Evolutionary conservation across 2,888 invertebrate genomes (phyloP).

Genomic region (Protula sp.): DNA sequence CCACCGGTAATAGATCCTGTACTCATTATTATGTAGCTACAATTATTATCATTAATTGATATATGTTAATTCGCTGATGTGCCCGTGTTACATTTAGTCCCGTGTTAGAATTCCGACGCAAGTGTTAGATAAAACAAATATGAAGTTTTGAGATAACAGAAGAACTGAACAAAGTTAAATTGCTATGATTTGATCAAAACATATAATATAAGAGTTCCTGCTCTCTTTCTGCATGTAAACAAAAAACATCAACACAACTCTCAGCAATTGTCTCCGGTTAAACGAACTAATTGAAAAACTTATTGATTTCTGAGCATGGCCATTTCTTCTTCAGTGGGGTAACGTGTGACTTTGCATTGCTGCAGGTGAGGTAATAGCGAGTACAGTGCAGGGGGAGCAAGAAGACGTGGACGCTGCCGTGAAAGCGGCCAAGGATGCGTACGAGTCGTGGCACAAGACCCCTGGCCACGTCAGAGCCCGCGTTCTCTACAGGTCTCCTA

Average conservation of each 20-base stretch:
- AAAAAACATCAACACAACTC: no score
- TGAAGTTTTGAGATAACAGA: no score
- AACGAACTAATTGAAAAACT: no score
- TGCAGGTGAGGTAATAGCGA: constrained; percentile 42
- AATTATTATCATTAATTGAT: background rate
- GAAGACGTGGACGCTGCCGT: constrained; percentile 49
- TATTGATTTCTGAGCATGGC: no score
- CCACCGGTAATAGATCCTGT: constrained; percentile 50
- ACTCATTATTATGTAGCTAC: background rate
- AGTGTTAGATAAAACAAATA: no score
- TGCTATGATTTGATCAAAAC: no score
- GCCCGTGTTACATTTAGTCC: background rate
- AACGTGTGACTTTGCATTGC: no score
- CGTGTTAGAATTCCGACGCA: background rate
- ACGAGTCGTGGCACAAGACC: constrained; percentile 42
- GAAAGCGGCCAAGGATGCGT: constrained; percentile 38
- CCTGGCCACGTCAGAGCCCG: constrained; percentile 45
- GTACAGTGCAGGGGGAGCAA: constrained; percentile 39
- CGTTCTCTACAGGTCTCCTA: constrained; percentile 47
- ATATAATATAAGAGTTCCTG: no score
- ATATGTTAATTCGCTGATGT: background rate
- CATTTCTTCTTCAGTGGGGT: no score
- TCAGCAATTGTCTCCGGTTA: no score
- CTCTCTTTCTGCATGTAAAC: no score
- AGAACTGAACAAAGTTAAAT: no score